Conservation (phyloP, 2,888 invertebrate genomes). For the Pantelozetes paolii region DNA sequence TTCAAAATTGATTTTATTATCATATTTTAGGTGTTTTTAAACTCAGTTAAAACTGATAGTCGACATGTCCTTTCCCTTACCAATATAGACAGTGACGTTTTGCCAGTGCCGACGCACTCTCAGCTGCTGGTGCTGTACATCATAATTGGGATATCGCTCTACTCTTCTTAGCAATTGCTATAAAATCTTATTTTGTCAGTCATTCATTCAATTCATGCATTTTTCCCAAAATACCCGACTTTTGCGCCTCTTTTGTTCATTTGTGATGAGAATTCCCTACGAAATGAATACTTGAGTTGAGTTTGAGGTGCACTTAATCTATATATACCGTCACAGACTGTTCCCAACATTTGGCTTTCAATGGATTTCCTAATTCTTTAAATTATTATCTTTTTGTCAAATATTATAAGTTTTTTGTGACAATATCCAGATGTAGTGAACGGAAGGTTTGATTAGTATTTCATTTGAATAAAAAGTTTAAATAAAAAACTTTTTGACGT, state of each 20-base stretch:
- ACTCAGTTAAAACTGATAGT: neutral
- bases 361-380: too few relatives aligned
- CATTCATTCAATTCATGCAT: neutral
- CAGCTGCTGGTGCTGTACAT: neutral
- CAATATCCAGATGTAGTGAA: too few relatives aligned
- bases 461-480: too few relatives aligned
- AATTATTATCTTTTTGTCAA: too few relatives aligned
- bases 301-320: neutral
- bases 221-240: neutral
- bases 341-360: too few relatives aligned
- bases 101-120: conserved; percentile 14
- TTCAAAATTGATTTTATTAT: neutral
- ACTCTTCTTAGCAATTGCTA: too few relatives aligned
- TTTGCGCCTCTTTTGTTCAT: conserved; percentile 13
- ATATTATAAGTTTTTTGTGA: too few relatives aligned
- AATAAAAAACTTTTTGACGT: too few relatives aligned
- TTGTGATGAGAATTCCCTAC: neutral
- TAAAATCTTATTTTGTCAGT: neutral
- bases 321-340: neutral
- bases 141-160: neutral
- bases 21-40: neutral
- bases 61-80: neutral
- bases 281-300: neutral
- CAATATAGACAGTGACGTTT: conserved; percentile 1
- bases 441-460: too few relatives aligned